These are phyloP conservation scores for Microchirus variegatus DNA, from an alignment of 2,797 vertebrate species.

Conservation along the genomic window DNA sequence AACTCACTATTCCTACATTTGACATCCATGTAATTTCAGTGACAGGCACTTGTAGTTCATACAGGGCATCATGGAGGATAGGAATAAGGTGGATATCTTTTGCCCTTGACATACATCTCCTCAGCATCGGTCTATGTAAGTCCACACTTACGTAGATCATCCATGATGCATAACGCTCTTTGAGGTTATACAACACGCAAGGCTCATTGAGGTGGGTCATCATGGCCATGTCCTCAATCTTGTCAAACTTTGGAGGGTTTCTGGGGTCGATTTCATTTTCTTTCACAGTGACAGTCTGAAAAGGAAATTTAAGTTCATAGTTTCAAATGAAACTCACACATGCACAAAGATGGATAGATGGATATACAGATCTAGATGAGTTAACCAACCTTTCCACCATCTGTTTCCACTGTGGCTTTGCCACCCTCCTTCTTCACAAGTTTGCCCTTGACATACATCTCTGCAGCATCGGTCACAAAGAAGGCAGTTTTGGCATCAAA, in stretches of 20 bases:
- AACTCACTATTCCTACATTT: background rate
- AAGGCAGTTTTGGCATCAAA: conserved; percentile 87
- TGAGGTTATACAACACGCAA: conserved; percentile 78
- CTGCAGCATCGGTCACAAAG: conserved; percentile 82
- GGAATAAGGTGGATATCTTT: no score
- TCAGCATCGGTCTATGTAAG: no score
- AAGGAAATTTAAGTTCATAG: background rate
- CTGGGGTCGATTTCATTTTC: conserved; percentile 73
- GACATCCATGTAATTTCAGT: background rate
- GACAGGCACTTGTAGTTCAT: no score
- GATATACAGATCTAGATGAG: background rate
- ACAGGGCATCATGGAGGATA: no score
- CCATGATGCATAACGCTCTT: conserved; percentile 89
- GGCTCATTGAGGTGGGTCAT: conserved; percentile 91
- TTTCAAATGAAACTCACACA: no score
- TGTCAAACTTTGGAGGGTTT: conserved; percentile 92
- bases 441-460: conserved; percentile 86
- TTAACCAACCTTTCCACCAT: conserved; percentile 74
- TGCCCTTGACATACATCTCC: no score
- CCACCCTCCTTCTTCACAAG: conserved; percentile 81
- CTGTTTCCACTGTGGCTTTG: conserved; percentile 87
- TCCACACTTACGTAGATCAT: conserved; percentile 89
- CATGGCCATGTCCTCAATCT: conserved; percentile 96
- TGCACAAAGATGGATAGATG: background rate
- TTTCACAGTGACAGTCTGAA: conserved; percentile 60